Percentiles rank a stretch among this genome's conserved stretches.
Conservation (phyloP, 2,113 vertebrate genomes). For the Scatophagus argus region DNA sequence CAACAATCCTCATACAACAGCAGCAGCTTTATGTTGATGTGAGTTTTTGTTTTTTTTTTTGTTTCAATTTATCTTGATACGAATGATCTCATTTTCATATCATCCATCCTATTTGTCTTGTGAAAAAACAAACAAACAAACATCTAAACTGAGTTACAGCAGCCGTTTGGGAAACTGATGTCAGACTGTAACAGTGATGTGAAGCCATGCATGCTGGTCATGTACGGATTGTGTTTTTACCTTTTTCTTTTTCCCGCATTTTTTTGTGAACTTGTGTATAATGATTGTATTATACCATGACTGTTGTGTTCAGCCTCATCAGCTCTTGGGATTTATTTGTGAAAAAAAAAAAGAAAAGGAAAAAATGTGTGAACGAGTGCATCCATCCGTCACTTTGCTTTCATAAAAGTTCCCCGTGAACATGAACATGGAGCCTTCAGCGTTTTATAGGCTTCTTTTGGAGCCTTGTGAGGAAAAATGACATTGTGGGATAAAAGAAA, state of each 20-base stretch:
- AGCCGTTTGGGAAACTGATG: constrained; percentile 54
- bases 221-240: constrained; percentile 82
- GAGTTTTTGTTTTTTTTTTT: constrained; percentile 23
- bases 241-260: constrained; percentile 84
- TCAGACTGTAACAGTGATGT: constrained; percentile 86
- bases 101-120: constrained; percentile 86
- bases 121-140: constrained; percentile 79
- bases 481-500: constrained; percentile 43
- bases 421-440: constrained; percentile 66
- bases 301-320: constrained; percentile 87
- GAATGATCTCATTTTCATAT: constrained; percentile 86
- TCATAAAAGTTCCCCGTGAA: constrained; percentile 85
- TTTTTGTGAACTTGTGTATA: constrained; percentile 87
- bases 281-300: constrained; percentile 88
- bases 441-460: constrained; percentile 43
- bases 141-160: constrained; percentile 59
- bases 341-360: constrained; percentile 35
- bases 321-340: constrained; percentile 83
- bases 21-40: constrained; percentile 39
- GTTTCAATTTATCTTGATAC: constrained; percentile 34
- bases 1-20: background rate
- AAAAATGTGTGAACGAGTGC: constrained; percentile 79
- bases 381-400: constrained; percentile 62
- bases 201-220: constrained; percentile 95
- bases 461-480: constrained; percentile 23